Evolutionary conservation across 2,113 vertebrate genomes (phyloP), one percentile per base, ranked within the genome.

Genomic region (Pseudorectes ferrugineus): DNA sequence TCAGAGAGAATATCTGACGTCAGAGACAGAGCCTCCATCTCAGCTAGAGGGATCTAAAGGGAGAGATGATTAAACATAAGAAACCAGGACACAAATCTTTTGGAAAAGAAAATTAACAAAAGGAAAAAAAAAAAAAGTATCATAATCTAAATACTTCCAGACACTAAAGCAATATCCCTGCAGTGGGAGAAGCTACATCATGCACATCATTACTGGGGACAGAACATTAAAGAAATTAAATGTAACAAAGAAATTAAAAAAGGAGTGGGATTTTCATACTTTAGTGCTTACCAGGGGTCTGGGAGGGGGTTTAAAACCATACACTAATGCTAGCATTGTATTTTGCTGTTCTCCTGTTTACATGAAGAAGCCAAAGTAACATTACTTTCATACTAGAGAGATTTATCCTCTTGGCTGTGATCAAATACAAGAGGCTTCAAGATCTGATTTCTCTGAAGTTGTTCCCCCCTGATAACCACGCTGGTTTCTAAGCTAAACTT

Each of bases 21-120:
- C 99, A 99, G 98, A 99, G 99, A 99, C 97, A 99, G 98, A 99
- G 98, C 99, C 98, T 99, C 99, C 99, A 99, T 99, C 99, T 99
- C 99, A 98, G 99, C 99, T 99, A 99, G 99, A 98, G 99, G 99
- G 98, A 99, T 99, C 99, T 99, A 98, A 98, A 98, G 98, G 98
- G 98, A 99, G 98, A 99, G 98, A 99, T 96, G 98, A 98, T 97
- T 96, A 98, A 98, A 96, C 98, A 97, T 99, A 97, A 99, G 98
- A 98, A 98, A 98, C 97, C 95, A 97, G 96, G 97, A 97, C 96
- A 96, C 85, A 70, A 62, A 93, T 93, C 71, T 91, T 93, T 93
- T n/a, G 73, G 79, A 93, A 73, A 96, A 93, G 45, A 89, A 94
- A 95, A 89, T 54, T 62, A 13, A 13, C 29, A 43, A 43, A 35